These are phyloP conservation scores for Ailuropoda melanoleuca DNA, from an alignment of 2,113 vertebrate species.

Conservation along the genomic window DNA sequence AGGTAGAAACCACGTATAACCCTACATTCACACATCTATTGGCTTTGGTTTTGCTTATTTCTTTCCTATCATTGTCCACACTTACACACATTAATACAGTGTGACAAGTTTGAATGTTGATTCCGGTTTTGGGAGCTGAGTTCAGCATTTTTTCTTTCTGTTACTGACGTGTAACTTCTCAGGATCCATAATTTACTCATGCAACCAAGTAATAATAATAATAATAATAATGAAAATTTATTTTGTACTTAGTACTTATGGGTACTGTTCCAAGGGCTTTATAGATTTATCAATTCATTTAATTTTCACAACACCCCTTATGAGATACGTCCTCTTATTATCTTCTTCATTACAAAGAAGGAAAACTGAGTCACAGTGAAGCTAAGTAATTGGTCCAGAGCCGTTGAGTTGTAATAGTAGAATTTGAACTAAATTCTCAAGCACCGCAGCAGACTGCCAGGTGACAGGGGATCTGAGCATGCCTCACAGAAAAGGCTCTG, in stretches of 20 bases:
- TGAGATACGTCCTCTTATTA: background rate
- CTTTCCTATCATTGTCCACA: background rate
- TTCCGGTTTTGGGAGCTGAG: background rate
- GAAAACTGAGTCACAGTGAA: background rate
- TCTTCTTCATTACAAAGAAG: background rate
- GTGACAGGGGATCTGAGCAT: background rate
- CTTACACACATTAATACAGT: background rate
- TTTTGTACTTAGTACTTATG: background rate
- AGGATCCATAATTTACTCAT: background rate
- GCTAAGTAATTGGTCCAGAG: background rate
- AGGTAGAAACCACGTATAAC: background rate
- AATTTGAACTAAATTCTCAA: too few relatives aligned
- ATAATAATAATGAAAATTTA: background rate
- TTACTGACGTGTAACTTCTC: background rate
- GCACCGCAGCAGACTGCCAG: background rate
- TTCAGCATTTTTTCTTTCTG: background rate
- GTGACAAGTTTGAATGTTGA: background rate
- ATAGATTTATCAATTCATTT: background rate
- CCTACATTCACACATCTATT: background rate
- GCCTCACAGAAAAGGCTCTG: background rate
- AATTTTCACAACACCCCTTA: background rate
- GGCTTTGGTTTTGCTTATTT: background rate
- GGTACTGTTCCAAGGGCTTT: background rate
- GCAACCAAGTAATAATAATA: background rate
- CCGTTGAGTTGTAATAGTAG: background rate